Evolutionary conservation across 2,113 vertebrate species (phyloP).

Genomic region (Megatriorchis doriae): DNA sequence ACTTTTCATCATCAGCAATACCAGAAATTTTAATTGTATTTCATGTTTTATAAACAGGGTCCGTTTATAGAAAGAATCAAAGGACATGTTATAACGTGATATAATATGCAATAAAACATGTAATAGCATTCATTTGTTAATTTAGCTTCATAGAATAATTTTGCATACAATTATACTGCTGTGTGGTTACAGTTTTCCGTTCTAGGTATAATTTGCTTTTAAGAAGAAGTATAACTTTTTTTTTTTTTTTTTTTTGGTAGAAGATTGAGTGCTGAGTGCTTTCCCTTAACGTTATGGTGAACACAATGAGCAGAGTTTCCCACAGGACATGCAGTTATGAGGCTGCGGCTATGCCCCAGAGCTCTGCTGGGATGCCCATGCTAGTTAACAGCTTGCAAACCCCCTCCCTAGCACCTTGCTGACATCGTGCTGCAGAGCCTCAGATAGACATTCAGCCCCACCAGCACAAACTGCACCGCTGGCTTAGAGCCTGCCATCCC

Average conservation of each 20-base stretch:
- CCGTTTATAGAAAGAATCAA: neutral
- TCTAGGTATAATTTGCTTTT: neutral
- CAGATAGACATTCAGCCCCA: neutral
- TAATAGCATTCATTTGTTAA: neutral
- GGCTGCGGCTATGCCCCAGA: neutral
- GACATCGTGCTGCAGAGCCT: accelerated
- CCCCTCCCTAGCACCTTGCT: neutral
- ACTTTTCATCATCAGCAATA: neutral
- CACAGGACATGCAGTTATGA: neutral
- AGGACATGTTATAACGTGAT: accelerated
- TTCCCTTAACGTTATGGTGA: neutral
- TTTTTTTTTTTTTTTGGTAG: too few species aligned
- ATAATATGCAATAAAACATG: neutral
- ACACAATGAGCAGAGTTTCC: neutral
- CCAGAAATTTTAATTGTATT: neutral
- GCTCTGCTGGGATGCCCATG: neutral
- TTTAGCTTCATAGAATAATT: neutral
- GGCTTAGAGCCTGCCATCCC: accelerated
- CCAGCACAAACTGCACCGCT: accelerated
- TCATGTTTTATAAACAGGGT: neutral
- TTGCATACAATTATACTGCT: neutral
- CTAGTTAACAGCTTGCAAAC: neutral
- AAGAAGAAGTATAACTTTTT: neutral
- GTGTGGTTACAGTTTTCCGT: neutral
- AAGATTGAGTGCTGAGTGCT: neutral